A percentile compares a stretch with the other conserved stretches of the same genome.
phyloP scores from a whole-genome alignment of 2,888 invertebrate genomes.

The Alloplasta piceator region DNA sequence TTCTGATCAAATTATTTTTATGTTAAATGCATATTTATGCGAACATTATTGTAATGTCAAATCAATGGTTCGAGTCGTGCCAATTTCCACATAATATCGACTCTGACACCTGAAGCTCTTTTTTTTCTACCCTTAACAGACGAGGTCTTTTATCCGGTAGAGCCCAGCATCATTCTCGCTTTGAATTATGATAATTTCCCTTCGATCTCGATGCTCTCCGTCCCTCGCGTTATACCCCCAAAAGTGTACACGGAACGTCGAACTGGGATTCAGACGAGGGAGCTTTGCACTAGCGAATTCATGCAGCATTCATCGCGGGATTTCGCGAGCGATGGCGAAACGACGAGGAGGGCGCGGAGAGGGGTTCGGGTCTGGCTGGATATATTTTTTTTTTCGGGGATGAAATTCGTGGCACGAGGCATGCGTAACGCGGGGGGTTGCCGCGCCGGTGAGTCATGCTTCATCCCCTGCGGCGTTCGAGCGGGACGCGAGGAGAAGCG shows the following conservation, averaged over 20 bases:
- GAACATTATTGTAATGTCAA: background rate
- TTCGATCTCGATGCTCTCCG: slow-evolving; percentile 59
- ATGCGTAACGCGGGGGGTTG: slow-evolving; percentile 64
- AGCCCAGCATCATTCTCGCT: slow-evolving; percentile 53
- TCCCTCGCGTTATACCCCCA: slow-evolving; percentile 20
- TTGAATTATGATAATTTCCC: slow-evolving; percentile 79
- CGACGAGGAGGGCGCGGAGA: slow-evolving; percentile 40
- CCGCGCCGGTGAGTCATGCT: slow-evolving; percentile 78
- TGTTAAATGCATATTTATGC: background rate
- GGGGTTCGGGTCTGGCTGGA: slow-evolving; percentile 53
- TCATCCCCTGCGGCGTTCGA: slow-evolving; percentile 74
- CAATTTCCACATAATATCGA: slow-evolving; percentile 68
- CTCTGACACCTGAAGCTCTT: slow-evolving; percentile 68
- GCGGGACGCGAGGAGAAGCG: slow-evolving; percentile 58
- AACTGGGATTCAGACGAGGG: slow-evolving; percentile 40
- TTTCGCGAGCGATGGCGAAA: slow-evolving; percentile 53
- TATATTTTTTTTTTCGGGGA: slow-evolving; percentile 53
- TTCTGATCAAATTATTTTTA: background rate
- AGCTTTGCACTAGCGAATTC: slow-evolving; percentile 48
- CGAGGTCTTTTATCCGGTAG: slow-evolving; percentile 27
- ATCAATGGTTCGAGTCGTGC: slow-evolving; percentile 66
- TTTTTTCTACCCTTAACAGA: background rate
- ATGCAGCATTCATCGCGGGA: slow-evolving; percentile 43
- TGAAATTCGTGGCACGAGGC: slow-evolving; percentile 74
- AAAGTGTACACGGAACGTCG: slow-evolving; percentile 23